Conservation (phyloP, 1,140 invertebrate species). For the Cyclina sinensis region DNA sequence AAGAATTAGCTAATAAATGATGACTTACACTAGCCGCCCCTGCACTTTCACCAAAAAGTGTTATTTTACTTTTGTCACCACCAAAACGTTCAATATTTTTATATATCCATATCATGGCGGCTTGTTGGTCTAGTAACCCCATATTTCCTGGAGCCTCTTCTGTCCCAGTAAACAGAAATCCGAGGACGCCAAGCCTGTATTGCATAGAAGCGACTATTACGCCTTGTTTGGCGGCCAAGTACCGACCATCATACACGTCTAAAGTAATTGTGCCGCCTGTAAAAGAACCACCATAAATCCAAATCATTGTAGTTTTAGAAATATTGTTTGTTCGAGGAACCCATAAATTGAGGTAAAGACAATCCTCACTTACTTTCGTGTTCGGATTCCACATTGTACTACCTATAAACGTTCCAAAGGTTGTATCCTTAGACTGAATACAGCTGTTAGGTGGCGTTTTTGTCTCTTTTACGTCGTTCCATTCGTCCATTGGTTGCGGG, state of each 20-base stretch:
- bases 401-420: constrained; percentile 62
- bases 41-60: constrained; percentile 64
- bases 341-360: constrained; percentile 96
- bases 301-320: constrained; percentile 95
- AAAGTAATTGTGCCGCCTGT: constrained; percentile 95
- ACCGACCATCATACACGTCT: constrained; percentile 95
- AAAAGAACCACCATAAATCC: constrained; percentile 98
- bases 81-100: constrained; percentile 68
- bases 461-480: constrained; percentile 64
- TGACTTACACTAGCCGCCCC: constrained; percentile 88
- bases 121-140: constrained; percentile 70
- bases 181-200: constrained; percentile 91
- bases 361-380: constrained; percentile 94
- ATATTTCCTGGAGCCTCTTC: constrained; percentile 69
- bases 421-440: constrained; percentile 42
- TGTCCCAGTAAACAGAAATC: constrained; percentile 56
- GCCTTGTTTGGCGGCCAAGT: constrained; percentile 91
- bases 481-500: constrained; percentile 47
- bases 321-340: constrained; percentile 88
- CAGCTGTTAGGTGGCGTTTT: constrained; percentile 62
- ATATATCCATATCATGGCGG: constrained; percentile 66
- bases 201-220: constrained; percentile 91
- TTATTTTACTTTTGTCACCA: constrained; percentile 63
- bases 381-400: constrained; percentile 81
- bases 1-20: constrained; percentile 95